Conservation (phyloP, 2,113 vertebrate species). For the Colinus virginianus region DNA sequence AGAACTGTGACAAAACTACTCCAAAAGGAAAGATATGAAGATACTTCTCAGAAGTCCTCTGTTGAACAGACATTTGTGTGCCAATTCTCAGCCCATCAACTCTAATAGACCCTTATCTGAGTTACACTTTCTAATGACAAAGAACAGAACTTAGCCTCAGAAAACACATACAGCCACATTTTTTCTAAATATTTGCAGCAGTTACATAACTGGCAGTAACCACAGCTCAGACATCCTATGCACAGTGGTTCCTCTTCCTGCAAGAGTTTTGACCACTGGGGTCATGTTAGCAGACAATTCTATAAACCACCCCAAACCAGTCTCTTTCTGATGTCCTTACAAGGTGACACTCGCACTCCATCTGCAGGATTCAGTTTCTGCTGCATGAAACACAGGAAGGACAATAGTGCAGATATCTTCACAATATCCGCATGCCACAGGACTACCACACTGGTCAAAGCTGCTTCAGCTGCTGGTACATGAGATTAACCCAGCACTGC, state of each 20-base stretch:
- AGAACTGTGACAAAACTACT: not conserved
- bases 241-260: not conserved
- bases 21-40: not conserved
- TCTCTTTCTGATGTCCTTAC: not conserved
- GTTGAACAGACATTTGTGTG: not conserved
- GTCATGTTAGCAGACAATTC: not conserved
- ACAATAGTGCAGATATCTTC: not conserved
- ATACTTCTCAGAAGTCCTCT: not conserved
- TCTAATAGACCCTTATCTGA: not conserved
- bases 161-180: fast-evolving
- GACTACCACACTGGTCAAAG: not conserved
- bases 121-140: not conserved
- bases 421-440: too few relatives aligned
- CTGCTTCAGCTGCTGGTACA: not conserved
- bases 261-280: not conserved
- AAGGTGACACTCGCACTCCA: not conserved
- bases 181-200: not conserved
- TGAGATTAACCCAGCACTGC: not conserved
- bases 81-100: not conserved
- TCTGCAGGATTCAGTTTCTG: not conserved
- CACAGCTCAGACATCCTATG: not conserved
- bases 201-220: not conserved
- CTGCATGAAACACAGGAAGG: not conserved
- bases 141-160: not conserved
- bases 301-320: not conserved